Conservation (phyloP, 2,888 invertebrate species). For the Amaurobius ferox region DNA sequence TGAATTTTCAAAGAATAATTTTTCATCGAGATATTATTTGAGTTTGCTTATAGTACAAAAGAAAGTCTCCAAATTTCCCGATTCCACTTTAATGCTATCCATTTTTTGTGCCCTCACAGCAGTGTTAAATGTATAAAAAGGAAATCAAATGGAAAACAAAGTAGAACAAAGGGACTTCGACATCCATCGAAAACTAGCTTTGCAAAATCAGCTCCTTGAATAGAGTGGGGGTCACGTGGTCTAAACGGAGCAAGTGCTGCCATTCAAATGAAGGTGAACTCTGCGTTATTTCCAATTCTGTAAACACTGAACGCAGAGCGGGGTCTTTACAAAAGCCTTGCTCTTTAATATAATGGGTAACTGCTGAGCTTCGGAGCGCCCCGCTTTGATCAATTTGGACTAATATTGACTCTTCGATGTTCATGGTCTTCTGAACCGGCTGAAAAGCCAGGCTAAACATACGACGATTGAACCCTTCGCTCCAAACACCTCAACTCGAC, state of each 20-base stretch:
- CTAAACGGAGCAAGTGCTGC: conserved; percentile 64
- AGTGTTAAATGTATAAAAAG: conserved; percentile 1
- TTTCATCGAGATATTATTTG: too few species aligned
- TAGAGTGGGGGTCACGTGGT: conserved; percentile 46
- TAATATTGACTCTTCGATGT: conserved; percentile 72
- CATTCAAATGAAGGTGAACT: conserved; percentile 71
- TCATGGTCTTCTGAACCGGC: conserved; percentile 52
- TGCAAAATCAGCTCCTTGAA: conserved; percentile 48
- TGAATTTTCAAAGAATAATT: too few species aligned
- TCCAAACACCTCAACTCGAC: conserved; percentile 63
- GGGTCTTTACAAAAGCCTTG: conserved; percentile 51
- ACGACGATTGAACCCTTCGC: conserved; percentile 66
- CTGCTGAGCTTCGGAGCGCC: conserved; percentile 20
- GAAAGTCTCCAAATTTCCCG: not conserved
- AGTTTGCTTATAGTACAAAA: not conserved
- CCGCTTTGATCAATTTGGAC: conserved; percentile 61
- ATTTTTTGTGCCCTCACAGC: not conserved
- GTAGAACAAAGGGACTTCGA: conserved; percentile 14
- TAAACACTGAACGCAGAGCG: conserved; percentile 62
- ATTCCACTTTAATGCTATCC: not conserved
- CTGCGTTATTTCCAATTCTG: conserved; percentile 58
- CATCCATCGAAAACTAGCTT: conserved; percentile 15
- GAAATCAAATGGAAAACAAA: conserved; percentile 12
- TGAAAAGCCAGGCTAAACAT: conserved; percentile 67
- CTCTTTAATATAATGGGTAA: conserved; percentile 72